phyloP scores from a whole-genome alignment of 2,888 invertebrate species.

The Sipha maydis region DNA sequence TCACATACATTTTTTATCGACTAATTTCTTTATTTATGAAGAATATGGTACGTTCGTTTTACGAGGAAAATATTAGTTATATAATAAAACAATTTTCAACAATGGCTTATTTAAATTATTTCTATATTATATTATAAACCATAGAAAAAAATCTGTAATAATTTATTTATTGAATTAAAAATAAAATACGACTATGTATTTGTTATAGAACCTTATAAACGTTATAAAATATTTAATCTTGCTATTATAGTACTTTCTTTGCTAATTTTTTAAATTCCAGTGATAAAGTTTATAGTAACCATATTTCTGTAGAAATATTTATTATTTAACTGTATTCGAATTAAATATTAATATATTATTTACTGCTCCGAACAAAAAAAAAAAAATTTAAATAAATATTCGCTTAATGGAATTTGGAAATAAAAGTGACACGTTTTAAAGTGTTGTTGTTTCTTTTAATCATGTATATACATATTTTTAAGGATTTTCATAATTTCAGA shows the following conservation, averaged over 20 bases:
- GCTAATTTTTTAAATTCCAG: too few species aligned
- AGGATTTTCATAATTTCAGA: too few species aligned
- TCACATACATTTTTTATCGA: neutral
- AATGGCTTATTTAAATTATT: neutral
- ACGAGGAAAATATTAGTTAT: neutral
- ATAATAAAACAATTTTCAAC: neutral
- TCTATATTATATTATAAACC: too few species aligned
- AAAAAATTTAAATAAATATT: neutral
- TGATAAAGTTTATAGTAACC: neutral
- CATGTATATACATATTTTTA: too few species aligned
- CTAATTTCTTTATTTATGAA: conserved; percentile 23
- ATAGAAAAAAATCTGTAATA: neutral
- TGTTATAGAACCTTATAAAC: neutral
- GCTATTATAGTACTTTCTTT: too few species aligned
- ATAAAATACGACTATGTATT: neutral
- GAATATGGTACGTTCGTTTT: neutral
- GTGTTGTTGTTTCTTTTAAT: too few species aligned
- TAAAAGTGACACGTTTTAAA: neutral
- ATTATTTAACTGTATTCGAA: too few species aligned
- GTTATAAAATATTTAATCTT: too few species aligned
- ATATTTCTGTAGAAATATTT: neutral
- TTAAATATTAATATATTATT: neutral
- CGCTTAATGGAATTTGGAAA: neutral
- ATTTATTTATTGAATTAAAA: neutral
- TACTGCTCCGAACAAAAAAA: neutral